Percentiles rank a stretch among this genome's conserved stretches.
phyloP scores from a whole-genome alignment of 92 coral and sea anemone species.

The Phymanthus crucifer region DNA sequence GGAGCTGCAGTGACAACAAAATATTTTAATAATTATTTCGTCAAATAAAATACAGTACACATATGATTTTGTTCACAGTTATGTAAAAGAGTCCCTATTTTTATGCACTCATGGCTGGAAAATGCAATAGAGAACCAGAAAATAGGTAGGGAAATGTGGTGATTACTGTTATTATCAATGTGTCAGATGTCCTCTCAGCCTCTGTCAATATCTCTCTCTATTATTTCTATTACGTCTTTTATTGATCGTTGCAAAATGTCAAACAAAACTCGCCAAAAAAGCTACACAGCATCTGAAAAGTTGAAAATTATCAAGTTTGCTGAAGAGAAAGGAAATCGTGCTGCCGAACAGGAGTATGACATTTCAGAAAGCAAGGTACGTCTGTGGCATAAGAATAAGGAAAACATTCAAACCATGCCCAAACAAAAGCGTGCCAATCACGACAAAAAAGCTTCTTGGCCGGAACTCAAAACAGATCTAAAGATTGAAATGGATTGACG shows the following conservation, averaged over 20 bases:
- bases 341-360: background rate
- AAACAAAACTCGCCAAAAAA: conserved; percentile 25
- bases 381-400: background rate
- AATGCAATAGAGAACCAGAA: conserved; percentile 48
- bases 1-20: too few species aligned
- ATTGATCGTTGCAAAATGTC: too few species aligned
- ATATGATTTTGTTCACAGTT: conserved; percentile 51
- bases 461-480: conserved; percentile 36
- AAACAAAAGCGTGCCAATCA: conserved; percentile 19
- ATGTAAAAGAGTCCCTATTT: conserved; percentile 58
- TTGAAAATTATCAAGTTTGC: background rate
- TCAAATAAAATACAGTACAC: too few species aligned
- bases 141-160: conserved; percentile 40
- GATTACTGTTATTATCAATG: background rate
- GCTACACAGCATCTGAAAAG: background rate
- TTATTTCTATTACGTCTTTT: too few species aligned
- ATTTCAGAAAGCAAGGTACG: background rate
- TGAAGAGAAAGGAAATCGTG: background rate
- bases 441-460: conserved; percentile 37
- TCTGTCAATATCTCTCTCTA: too few species aligned
- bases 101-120: conserved; percentile 77
- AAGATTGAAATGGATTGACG: conserved; percentile 31
- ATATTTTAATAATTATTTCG: too few species aligned
- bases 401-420: background rate
- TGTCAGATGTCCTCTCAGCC: background rate